A percentile compares a stretch with the other conserved stretches of the same genome.
These are phyloP conservation scores for Python bivittatus DNA, from an alignment of 2,113 vertebrate genomes.

Conservation along the genomic window DNA sequence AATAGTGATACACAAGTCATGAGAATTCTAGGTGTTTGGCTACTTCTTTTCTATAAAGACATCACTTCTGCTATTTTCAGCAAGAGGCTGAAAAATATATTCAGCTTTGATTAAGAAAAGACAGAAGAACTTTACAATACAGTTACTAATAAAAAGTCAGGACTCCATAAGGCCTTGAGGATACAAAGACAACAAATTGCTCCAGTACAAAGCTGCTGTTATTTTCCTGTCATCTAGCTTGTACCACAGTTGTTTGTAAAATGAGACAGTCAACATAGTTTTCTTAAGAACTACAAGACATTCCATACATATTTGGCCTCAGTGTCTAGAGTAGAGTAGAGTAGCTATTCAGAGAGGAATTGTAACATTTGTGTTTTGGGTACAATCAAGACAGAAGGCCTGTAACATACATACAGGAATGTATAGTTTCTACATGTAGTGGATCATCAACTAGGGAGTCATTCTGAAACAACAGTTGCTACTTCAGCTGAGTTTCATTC, in stretches of 20 bases:
- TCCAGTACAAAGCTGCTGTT: background rate
- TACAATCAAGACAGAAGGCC: background rate
- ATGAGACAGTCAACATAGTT: slow-evolving; percentile 46
- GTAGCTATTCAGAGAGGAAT: accelerated
- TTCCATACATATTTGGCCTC: slow-evolving; percentile 44
- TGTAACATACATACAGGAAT: slow-evolving; percentile 24
- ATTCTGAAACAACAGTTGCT: slow-evolving; percentile 55
- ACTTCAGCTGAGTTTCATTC: slow-evolving; percentile 60
- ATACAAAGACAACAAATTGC: background rate
- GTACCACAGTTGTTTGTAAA: background rate
- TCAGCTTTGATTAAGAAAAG: background rate
- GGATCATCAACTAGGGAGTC: slow-evolving; percentile 47
- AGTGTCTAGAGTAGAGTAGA: slow-evolving; percentile 28
- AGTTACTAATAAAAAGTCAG: background rate
- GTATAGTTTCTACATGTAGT: slow-evolving; percentile 46
- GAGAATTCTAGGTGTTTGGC: background rate
- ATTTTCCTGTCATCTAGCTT: background rate
- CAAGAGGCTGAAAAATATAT: background rate
- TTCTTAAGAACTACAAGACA: slow-evolving; percentile 37
- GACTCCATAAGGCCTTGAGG: too few species aligned
- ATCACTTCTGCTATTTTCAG: background rate
- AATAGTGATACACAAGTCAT: background rate
- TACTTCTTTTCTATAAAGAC: background rate
- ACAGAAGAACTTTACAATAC: background rate
- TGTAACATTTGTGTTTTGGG: background rate